Percentiles rank a stretch among this genome's conserved stretches.
These are phyloP conservation scores for Eufriesea mexicana DNA, from an alignment of 1,140 invertebrate genomes.

Conservation along the genomic window DNA sequence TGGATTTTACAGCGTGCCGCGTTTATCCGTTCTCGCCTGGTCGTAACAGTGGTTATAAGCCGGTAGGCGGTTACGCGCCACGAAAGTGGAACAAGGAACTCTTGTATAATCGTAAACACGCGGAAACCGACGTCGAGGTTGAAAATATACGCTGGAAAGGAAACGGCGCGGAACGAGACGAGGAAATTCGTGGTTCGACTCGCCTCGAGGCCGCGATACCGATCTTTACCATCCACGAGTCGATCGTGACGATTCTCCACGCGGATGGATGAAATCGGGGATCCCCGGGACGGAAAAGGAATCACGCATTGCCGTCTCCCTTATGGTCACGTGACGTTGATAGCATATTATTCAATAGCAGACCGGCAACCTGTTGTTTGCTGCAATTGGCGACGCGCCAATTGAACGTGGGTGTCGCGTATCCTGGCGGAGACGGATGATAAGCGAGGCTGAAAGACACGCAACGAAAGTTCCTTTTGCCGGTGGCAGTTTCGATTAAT, in stretches of 20 bases:
- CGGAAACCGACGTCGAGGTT: neutral
- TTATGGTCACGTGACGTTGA: constrained; percentile 66
- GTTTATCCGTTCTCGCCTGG: constrained; percentile 47
- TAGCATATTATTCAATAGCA: constrained; percentile 71
- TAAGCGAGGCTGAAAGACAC: constrained; percentile 58
- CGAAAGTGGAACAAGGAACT: constrained; percentile 50
- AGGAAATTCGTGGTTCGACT: neutral
- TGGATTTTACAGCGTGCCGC: constrained; percentile 56
- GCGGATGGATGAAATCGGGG: neutral
- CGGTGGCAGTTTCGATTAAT: constrained; percentile 47
- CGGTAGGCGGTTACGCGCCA: constrained; percentile 48
- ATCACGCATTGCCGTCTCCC: constrained; percentile 68
- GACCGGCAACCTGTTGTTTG: constrained; percentile 69
- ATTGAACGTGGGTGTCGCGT: constrained; percentile 67
- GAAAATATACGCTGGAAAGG: neutral
- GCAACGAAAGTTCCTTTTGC: constrained; percentile 47
- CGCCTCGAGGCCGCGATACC: too few species aligned
- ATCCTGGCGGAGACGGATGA: constrained; percentile 63
- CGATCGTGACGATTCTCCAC: neutral
- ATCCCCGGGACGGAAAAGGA: constrained; percentile 62
- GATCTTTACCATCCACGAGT: neutral
- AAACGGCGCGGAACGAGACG: neutral
- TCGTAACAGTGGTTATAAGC: constrained; percentile 35
- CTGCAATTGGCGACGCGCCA: constrained; percentile 68
- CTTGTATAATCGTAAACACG: constrained; percentile 42